Evolutionary conservation across 2,888 invertebrate species (phyloP), one percentile per base, ranked within the genome.

Genomic region (Parasteatoda lunata): DNA sequence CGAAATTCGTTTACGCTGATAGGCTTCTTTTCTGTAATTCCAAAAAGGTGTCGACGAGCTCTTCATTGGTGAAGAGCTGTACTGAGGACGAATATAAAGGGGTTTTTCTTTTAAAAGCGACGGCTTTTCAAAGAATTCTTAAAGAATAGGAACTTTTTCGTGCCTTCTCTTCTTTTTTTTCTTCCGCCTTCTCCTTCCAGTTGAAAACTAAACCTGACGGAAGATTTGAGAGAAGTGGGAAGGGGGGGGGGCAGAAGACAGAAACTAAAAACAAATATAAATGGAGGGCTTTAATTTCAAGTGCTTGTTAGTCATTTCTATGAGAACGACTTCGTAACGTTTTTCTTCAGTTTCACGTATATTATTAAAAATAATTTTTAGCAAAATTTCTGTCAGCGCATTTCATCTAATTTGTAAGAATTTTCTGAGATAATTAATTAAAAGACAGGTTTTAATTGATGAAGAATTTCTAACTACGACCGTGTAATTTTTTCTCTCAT

Each of bases 371-470:
- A n/a, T 7, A 59, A 13, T 59, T 59, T 59, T 30, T 9, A 13
- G 9, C n/a, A 59, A 13, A 59, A 59, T 11, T 13, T 59, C 11
- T 59, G 59, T n/a, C 59, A 59, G n/a, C n/a, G 9, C n/a, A 59
- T 59, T n/a, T 59, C 59, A 59, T 59, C 77, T 86, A 81, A 86
- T 77, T 59, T 86, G 81, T 77, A 81, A 86, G 81, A 77, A 82
- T 77, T 30, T 86, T 86, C 81, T 77, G 72, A 77, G 81, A 81
- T 86, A 86, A 86, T 86, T 86, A 86, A 59, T 59, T 59, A 86
- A 86, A 81, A 64, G 47, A 66, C 65, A 45, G 30, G 65, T 82
- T 77, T 86, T 86, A 86, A 86, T 86, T 86, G 86, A 80, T 71
- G 77, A 54, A 77, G 65, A 47, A 70, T 59, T 77, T 83, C 68